Base-by-base conservation (phyloP, 2,797 vertebrate genomes). In the Coregonus suidteri region DNA sequence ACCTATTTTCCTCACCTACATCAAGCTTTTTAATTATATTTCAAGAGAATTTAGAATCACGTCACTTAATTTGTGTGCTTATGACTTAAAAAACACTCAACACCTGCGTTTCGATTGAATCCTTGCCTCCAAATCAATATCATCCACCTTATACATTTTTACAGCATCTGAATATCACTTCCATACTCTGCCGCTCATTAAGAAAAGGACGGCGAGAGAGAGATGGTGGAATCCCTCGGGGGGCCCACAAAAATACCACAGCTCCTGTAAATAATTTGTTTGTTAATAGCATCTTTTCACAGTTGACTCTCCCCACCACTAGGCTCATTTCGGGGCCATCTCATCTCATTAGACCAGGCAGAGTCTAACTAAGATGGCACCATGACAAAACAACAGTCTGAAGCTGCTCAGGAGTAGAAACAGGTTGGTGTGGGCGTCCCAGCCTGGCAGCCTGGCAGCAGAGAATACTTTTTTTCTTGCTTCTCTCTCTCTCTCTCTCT, bases 231-330 rank as follows among this genome's bases (percentile, higher is more conserved):
- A 75, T 69, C 75, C 83, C 81, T 88, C 80, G 7, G 16, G 79
- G 75, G 81, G 74, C 86, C 64, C 74, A 81, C 78, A 78, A 79
- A 89, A 89, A 85, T 64, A 77, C 75, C 76, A 16, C 20, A 73
- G 69, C 79, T 81, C 84, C 79, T 84, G 89, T 87, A 87, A 92
- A 91, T 89, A 84, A 85, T 90, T 92, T 92, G 90, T 93, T 93
- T 93, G 91, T 91, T 92, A 91, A 91, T 89, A 89, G 81, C 84
- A 93, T 92, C 93, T 93, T 92, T 88, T 91, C 91, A 89, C 91
- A 92, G 91, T 90, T 88, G 90, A 91, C 90, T 93, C 84, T 88
- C 77, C 83, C 84, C 85, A 90, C 85, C 80, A 85, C 86, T 78
- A 88, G 87, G 88, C 92, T 94, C 91, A 92, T 94, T 93, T 93